These are phyloP conservation scores for Conomelus anceps DNA, from an alignment of 2,888 invertebrate genomes.

Conservation along the genomic window DNA sequence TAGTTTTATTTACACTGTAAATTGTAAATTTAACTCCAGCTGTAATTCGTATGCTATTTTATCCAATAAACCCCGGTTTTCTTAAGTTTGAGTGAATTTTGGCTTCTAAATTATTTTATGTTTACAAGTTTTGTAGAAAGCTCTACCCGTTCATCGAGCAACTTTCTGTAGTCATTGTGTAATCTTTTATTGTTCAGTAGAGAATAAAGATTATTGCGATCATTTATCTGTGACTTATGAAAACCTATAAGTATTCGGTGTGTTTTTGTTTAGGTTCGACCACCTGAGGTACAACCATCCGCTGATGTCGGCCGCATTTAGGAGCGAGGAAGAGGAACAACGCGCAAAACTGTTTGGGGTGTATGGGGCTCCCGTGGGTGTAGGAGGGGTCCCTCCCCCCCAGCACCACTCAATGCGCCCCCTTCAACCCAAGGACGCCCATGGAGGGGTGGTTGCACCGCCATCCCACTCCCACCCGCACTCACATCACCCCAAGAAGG, in stretches of 20 bases:
- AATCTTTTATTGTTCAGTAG: no score
- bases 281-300: constrained; percentile 71
- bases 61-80: no score
- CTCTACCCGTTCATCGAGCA: no score
- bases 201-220: no score
- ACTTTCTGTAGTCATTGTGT: no score
- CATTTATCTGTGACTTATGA: constrained; percentile 33
- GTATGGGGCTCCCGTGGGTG: constrained; percentile 50
- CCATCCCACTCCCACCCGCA: constrained; percentile 43
- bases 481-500: constrained; percentile 50
- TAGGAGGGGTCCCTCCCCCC: constrained; percentile 47
- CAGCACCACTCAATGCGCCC: constrained; percentile 47
- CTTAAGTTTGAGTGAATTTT: no score
- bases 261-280: constrained; percentile 45
- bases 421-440: constrained; percentile 44
- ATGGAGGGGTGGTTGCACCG: no score
- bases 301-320: constrained; percentile 60
- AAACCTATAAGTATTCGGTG: background rate
- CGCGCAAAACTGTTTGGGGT: constrained; percentile 68
- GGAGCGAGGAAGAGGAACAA: constrained; percentile 63
- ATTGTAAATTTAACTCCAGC: no score
- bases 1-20: no score
- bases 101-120: no score
- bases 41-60: no score
- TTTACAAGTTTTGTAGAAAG: no score